A percentile compares a stretch with the other conserved stretches of the same genome.
Evolutionary conservation across 1,140 invertebrate genomes (phyloP).

Genomic region (Apis cerana): DNA sequence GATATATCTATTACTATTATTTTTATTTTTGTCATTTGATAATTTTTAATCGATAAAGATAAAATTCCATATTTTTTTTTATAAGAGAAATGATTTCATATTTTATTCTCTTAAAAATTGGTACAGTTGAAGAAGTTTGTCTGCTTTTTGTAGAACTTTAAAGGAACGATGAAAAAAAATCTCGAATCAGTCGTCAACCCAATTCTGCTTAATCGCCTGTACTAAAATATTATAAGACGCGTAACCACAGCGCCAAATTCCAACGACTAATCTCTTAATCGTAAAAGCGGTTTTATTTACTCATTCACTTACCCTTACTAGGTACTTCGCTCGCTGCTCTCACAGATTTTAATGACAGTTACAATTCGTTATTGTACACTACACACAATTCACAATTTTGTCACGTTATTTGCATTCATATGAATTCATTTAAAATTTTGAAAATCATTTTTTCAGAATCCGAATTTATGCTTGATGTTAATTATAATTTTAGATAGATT

Average conservation of each 20-base stretch:
- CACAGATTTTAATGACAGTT: conserved; percentile 57
- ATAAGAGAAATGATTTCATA: neutral
- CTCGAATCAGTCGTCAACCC: conserved; percentile 52
- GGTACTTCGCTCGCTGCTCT: conserved; percentile 48
- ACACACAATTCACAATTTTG: neutral
- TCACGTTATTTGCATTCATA: neutral
- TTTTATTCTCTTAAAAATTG: neutral
- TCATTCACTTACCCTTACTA: conserved; percentile 39
- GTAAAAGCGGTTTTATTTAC: conserved; percentile 68
- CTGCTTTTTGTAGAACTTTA: no score
- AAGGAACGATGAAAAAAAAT: conserved; percentile 2
- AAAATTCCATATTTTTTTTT: neutral
- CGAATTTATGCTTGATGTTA: no score
- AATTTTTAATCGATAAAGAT: neutral
- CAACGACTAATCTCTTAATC: conserved; percentile 62
- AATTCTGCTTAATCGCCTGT: conserved; percentile 68
- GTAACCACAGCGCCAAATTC: conserved; percentile 64
- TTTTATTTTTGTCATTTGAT: neutral
- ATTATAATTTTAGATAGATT: neutral
- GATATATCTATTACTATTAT: neutral
- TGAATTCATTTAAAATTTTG: no score
- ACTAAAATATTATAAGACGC: conserved; percentile 68
- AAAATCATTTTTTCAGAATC: no score
- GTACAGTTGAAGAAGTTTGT: neutral
- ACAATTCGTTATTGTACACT: conserved; percentile 1